A percentile compares a stretch with the other conserved stretches of the same genome.
phyloP scores from a whole-genome alignment of 2,113 vertebrate genomes.

The Eonycteris spelaea region DNA sequence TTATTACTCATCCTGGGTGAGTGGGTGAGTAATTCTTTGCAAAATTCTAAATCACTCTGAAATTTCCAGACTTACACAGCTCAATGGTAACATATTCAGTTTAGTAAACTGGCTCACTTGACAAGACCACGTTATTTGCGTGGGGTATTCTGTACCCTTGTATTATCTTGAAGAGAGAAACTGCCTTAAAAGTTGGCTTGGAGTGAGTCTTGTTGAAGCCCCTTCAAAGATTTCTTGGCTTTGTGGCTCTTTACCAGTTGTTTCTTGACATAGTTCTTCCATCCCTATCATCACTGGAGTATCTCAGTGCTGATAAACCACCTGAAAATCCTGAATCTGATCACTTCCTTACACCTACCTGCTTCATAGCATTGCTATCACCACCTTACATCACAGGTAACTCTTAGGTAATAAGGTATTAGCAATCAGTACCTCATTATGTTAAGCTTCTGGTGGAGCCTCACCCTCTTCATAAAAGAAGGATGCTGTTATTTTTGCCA shows the following conservation, averaged over 20 bases:
- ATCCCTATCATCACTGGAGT: background rate
- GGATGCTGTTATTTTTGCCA: constrained; percentile 56
- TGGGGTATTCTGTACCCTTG: background rate
- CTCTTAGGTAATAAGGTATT: constrained; percentile 62
- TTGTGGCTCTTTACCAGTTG: constrained; percentile 10
- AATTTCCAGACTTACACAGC: background rate
- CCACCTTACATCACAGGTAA: background rate
- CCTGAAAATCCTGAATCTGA: constrained; percentile 59
- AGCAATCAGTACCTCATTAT: constrained; percentile 59
- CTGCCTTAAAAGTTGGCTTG: background rate
- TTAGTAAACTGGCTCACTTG: background rate
- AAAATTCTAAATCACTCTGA: constrained; percentile 42
- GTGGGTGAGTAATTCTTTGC: constrained; percentile 45
- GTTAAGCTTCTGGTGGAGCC: constrained; percentile 35
- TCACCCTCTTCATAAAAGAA: constrained; percentile 53
- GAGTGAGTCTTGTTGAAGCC: background rate
- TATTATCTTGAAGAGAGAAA: background rate
- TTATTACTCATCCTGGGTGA: constrained; percentile 46
- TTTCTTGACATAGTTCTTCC: background rate
- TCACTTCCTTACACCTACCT: constrained; percentile 29
- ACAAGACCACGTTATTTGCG: background rate
- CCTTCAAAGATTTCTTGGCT: background rate
- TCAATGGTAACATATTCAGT: constrained; percentile 1
- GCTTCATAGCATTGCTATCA: constrained; percentile 29
- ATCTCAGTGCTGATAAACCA: constrained; percentile 29